Evolutionary conservation across 2,113 vertebrate genomes (phyloP).

Genomic region (Anguilla japonica): DNA sequence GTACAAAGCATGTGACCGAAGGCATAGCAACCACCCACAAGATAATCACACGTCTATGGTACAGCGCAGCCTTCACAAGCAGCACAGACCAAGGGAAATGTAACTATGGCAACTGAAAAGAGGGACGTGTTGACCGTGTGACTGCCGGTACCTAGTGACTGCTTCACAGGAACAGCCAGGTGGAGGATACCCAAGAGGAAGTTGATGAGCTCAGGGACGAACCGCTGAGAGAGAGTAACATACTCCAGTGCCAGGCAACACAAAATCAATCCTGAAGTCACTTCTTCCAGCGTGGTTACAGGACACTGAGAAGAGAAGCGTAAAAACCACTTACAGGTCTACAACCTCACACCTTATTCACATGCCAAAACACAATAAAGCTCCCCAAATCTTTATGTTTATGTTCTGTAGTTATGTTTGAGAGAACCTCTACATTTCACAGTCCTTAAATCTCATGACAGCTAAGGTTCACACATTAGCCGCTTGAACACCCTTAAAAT

Average conservation of each 20-base stretch:
- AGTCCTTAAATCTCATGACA: neutral
- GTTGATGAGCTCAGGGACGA: constrained; percentile 87
- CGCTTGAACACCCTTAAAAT: too few species aligned
- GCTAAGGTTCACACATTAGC: too few species aligned
- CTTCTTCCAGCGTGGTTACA: constrained; percentile 73
- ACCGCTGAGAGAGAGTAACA: constrained; percentile 82
- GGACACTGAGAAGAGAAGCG: constrained; percentile 73
- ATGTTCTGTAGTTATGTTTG: neutral
- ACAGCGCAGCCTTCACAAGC: neutral
- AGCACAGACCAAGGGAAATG: neutral
- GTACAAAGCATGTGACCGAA: neutral
- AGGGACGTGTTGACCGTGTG: too few species aligned
- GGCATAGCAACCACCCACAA: neutral
- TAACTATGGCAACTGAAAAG: too few species aligned
- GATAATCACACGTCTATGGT: neutral
- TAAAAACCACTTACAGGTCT: neutral
- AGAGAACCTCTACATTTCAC: neutral
- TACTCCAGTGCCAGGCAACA: constrained; percentile 87
- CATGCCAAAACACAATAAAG: neutral
- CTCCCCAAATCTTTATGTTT: neutral
- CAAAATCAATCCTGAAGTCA: constrained; percentile 78
- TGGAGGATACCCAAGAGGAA: constrained; percentile 85
- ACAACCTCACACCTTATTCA: neutral
- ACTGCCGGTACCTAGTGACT: constrained; percentile 63
- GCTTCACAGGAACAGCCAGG: constrained; percentile 72